These are phyloP conservation scores for Phaedon cochleariae DNA, from an alignment of 2,888 invertebrate genomes.

Conservation along the genomic window DNA sequence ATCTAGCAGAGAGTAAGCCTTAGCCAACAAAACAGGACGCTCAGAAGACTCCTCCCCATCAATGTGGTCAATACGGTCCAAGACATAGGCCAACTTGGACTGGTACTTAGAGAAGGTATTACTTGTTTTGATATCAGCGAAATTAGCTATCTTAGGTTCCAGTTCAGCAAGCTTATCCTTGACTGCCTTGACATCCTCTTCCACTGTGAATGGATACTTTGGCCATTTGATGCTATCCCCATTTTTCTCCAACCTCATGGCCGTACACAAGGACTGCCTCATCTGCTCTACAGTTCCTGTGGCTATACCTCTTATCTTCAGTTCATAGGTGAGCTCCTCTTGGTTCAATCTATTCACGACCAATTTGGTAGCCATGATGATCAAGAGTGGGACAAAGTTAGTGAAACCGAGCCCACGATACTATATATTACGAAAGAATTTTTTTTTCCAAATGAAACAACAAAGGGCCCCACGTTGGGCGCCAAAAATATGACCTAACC, in stretches of 20 bases:
- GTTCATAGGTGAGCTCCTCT: background rate
- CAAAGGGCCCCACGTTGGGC: too few relatives aligned
- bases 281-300: background rate
- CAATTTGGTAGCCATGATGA: too few relatives aligned
- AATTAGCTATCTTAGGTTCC: too few relatives aligned
- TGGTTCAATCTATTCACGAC: background rate
- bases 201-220: background rate
- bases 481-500: too few relatives aligned
- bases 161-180: background rate
- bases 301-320: background rate
- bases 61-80: background rate
- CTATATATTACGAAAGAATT: too few relatives aligned
- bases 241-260: background rate
- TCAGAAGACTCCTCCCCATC: background rate
- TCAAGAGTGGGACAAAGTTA: too few relatives aligned
- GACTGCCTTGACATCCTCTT: background rate
- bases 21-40: background rate
- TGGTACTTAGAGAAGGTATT: too few relatives aligned
- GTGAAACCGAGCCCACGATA: too few relatives aligned
- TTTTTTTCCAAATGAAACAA: too few relatives aligned
- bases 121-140: too few relatives aligned
- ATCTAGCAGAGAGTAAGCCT: background rate
- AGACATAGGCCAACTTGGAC: too few relatives aligned
- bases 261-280: background rate
- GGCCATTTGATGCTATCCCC: background rate